Conservation (phyloP, 30 jellyfish, hydroid and myxozoan species). For the Nemopilema nomurai region DNA sequence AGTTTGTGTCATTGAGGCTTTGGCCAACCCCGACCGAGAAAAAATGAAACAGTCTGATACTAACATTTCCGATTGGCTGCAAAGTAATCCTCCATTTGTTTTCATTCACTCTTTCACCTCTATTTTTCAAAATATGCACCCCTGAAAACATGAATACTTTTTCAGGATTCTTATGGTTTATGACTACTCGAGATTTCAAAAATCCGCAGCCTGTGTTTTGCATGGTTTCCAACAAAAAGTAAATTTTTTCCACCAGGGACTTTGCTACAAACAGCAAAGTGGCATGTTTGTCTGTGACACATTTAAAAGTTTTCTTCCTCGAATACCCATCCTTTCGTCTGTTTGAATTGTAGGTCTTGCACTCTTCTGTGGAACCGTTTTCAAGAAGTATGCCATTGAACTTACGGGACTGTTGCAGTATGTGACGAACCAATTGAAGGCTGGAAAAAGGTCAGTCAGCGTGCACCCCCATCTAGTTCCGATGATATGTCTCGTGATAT, state of each 20-base stretch:
- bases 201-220: too few species aligned
- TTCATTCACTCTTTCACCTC: neutral
- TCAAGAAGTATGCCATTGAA: constrained; percentile 92
- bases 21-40: constrained; percentile 96
- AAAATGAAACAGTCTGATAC: constrained; percentile 96
- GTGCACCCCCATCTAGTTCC: too few species aligned
- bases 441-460: constrained; percentile 80
- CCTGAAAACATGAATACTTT: neutral
- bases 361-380: constrained; percentile 94
- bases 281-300: neutral
- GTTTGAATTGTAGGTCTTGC: constrained; percentile 78
- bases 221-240: too few species aligned
- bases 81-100: constrained; percentile 65
- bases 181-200: too few species aligned
- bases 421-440: constrained; percentile 96
- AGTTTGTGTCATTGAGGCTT: constrained; percentile 97
- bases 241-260: too few species aligned
- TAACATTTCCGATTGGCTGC: constrained; percentile 96
- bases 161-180: too few species aligned
- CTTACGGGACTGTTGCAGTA: constrained; percentile 92
- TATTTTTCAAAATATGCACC: neutral
- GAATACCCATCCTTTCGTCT: neutral
- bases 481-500: neutral
- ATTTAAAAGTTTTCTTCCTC: neutral
- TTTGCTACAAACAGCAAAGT: neutral